Percentiles rank a stretch among this genome's conserved stretches.
Evolutionary conservation across 2,113 vertebrate genomes (phyloP).

Genomic region (Phyllostomus discolor): DNA sequence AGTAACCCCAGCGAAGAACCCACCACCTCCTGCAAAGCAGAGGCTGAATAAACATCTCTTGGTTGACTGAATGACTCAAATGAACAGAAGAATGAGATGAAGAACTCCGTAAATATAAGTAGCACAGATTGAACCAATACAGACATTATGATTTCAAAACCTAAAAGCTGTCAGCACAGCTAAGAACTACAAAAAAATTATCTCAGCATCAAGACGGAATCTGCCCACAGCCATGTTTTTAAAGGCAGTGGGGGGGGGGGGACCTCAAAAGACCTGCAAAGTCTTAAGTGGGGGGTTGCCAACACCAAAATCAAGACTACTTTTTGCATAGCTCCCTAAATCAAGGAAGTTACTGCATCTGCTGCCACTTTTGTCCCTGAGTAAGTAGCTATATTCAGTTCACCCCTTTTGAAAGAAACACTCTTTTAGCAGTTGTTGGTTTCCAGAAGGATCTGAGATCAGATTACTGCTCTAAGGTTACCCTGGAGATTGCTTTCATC

Average conservation of each 20-base stretch:
- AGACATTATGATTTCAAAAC: neutral
- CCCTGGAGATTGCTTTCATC: neutral
- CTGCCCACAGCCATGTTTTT: neutral
- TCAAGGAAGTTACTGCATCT: neutral
- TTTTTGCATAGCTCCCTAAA: neutral
- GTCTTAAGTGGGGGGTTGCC: neutral
- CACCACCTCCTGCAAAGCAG: neutral
- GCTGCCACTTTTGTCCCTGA: neutral
- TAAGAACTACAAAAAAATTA: neutral
- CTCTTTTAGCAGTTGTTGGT: neutral
- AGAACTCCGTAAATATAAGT: neutral
- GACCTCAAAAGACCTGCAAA: neutral
- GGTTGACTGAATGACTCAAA: neutral
- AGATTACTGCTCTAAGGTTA: neutral
- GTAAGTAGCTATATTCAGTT: neutral
- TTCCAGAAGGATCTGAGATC: neutral
- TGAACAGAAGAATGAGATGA: neutral
- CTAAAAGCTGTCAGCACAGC: neutral
- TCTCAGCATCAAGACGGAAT: neutral
- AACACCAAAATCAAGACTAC: neutral
- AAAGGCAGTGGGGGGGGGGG: neutral
- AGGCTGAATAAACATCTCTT: neutral
- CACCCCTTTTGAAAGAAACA: neutral
- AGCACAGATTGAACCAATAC: neutral
- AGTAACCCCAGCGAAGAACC: neutral